phyloP scores from a whole-genome alignment of 2,888 invertebrate species.

The Drosophila quinaria region DNA sequence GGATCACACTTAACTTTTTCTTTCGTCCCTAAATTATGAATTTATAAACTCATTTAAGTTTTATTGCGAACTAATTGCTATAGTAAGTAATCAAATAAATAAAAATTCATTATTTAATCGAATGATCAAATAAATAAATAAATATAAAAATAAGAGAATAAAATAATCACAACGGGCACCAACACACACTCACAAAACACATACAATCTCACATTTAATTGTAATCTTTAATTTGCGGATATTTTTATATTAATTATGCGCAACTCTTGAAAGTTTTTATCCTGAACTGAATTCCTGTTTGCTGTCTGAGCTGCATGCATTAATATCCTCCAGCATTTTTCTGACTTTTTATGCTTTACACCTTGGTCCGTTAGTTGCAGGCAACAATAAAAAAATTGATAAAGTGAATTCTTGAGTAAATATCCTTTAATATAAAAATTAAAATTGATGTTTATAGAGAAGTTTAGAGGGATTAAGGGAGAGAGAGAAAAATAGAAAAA shows the following conservation, averaged over 20 bases:
- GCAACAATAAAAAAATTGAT: not conserved
- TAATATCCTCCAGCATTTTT: constrained; percentile 40
- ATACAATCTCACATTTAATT: constrained; percentile 45
- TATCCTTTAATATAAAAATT: not conserved
- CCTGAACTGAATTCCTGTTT: not conserved
- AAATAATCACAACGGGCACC: not conserved
- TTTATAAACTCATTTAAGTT: too few relatives aligned
- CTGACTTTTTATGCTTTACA: constrained; percentile 33
- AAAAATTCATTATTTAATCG: too few relatives aligned
- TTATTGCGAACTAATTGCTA: too few relatives aligned
- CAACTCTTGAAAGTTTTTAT: not conserved
- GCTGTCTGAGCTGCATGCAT: constrained; percentile 13
- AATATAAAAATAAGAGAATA: not conserved
- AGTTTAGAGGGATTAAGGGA: too few relatives aligned
- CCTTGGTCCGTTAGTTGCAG: constrained; percentile 14
- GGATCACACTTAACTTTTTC: too few relatives aligned
- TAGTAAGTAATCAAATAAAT: too few relatives aligned
- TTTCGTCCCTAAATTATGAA: too few relatives aligned
- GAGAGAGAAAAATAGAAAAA: not conserved
- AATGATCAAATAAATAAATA: too few relatives aligned
- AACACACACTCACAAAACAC: constrained; percentile 12
- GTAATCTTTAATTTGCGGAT: constrained; percentile 42
- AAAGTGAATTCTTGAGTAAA: not conserved
- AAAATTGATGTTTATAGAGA: not conserved
- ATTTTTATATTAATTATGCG: constrained; percentile 4